Percentiles rank a stretch among this genome's conserved stretches.
Conservation (phyloP, 2,797 vertebrate species). For the Cynodonichthys magdalenae region DNA sequence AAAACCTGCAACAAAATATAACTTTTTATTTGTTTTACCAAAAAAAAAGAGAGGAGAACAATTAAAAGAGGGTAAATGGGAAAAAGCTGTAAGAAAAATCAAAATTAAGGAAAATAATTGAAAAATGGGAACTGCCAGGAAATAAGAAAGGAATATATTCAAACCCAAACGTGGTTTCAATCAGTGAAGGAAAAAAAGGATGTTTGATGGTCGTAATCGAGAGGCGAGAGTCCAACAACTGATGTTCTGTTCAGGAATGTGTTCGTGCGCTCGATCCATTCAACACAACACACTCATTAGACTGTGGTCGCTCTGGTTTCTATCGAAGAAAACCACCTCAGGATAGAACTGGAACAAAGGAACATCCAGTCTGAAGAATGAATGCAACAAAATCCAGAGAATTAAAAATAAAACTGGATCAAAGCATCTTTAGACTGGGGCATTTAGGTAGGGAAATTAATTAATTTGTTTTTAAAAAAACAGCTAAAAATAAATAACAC, state of each 20-base stretch:
- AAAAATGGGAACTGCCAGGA: not conserved
- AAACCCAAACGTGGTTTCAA: conserved; percentile 73
- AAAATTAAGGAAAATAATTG: not conserved
- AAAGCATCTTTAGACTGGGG: not conserved
- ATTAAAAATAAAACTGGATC: conserved; percentile 1
- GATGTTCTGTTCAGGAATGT: conserved; percentile 72
- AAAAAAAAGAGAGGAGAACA: conserved; percentile 12
- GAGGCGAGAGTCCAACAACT: conserved; percentile 53
- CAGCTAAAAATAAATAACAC: no score
- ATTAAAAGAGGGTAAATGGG: not conserved
- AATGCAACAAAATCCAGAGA: conserved; percentile 34
- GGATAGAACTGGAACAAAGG: conserved; percentile 52
- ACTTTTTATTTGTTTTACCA: conserved; percentile 33
- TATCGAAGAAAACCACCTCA: conserved; percentile 64
- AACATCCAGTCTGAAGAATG: conserved; percentile 39
- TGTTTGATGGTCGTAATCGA: conserved; percentile 64
- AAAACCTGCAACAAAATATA: conserved; percentile 16
- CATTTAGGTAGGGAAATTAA: no score
- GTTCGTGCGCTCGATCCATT: conserved; percentile 39
- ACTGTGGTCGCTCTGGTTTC: conserved; percentile 71
- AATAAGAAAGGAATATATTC: conserved; percentile 16
- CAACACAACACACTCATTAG: conserved; percentile 73
- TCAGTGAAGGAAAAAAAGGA: conserved; percentile 60
- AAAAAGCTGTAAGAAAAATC: not conserved
- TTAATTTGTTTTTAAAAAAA: no score